Evolutionary conservation across 2,797 vertebrate species (phyloP), one percentile per base, ranked within the genome.

Genomic region (Eulemur coronatus): DNA sequence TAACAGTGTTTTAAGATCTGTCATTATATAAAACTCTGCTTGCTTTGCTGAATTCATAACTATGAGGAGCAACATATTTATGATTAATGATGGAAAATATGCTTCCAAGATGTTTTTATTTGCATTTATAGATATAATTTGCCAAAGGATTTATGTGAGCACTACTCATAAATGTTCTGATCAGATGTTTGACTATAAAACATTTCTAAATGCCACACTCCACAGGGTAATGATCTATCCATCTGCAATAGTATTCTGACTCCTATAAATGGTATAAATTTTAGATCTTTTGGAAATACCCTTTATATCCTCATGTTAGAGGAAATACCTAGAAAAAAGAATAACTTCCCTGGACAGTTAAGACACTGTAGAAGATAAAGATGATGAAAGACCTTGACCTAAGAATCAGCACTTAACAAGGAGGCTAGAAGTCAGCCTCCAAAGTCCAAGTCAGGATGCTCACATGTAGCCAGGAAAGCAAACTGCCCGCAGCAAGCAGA

Each of bases 101-200:
- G 96, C 91, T 97, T 94, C 91, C 72, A 98, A 96, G 97, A 96
- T 98, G 97, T 97, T 97, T 98, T 98, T 97, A 97, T 97, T 97
- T 97, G 95, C 96, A 97, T 97, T 98, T 97, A 97, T 97, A 97
- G 97, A 96, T 97, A 97, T 97, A 97, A 97, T 98, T 97, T 97
- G 94, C 93, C 92, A 95, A 97, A 97, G 97, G 91, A 98, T 98
- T 98, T 97, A 97, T 97, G 96, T 67, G 95, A 93, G 15, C 93
- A 92, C 97, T 96, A 89, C 94, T 96, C 91, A 94, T 97, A 97
- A 97, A 94, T 96, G 96, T 95, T 97, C 96, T 50, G 89, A 97
- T 97, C 95, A 93, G 95, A 97, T 97, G 97, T 97, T 96, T 96
- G 97, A 95, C 96, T 96, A 84, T 98, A 98, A 97, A 97, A 92